Percentiles rank a stretch among this genome's conserved stretches.
These are phyloP conservation scores for Vulpes ferrilata DNA, from an alignment of 2,113 vertebrate species.

Conservation along the genomic window DNA sequence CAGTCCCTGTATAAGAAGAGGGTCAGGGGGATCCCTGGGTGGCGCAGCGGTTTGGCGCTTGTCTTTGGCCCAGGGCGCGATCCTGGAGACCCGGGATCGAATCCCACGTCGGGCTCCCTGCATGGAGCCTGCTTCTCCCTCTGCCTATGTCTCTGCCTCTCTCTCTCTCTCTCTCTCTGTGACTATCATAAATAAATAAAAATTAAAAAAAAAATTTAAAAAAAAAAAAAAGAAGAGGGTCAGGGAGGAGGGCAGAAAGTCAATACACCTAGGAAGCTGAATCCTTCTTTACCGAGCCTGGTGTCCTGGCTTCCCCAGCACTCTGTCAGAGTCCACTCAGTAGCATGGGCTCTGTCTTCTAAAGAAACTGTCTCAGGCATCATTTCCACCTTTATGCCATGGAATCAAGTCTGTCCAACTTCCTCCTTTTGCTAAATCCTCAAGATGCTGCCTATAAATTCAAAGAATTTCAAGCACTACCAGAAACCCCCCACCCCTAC, in stretches of 20 bases:
- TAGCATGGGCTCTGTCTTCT: neutral
- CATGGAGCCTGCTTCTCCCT: no score
- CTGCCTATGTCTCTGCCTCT: no score
- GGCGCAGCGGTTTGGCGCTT: no score
- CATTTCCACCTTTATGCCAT: constrained; percentile 46
- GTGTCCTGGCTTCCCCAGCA: neutral
- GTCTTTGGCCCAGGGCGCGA: no score
- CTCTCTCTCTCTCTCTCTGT: no score
- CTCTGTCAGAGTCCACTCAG: constrained; percentile 10
- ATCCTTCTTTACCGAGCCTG: constrained; percentile 11
- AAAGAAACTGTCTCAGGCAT: constrained; percentile 22
- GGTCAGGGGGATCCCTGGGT: no score
- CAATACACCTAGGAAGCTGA: neutral
- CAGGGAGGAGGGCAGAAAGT: neutral
- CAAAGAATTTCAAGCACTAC: constrained; percentile 83
- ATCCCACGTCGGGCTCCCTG: no score
- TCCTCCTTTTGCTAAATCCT: constrained; percentile 70
- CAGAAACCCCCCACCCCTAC: constrained; percentile 78
- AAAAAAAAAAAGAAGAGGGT: neutral
- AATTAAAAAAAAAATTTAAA: no score
- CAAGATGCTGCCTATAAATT: constrained; percentile 70
- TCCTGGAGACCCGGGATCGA: no score
- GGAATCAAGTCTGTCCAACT: neutral
- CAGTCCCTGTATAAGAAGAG: neutral
- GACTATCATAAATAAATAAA: no score